Base-by-base conservation (phyloP, 2,113 vertebrate species). In the Hassar affinis region DNA sequence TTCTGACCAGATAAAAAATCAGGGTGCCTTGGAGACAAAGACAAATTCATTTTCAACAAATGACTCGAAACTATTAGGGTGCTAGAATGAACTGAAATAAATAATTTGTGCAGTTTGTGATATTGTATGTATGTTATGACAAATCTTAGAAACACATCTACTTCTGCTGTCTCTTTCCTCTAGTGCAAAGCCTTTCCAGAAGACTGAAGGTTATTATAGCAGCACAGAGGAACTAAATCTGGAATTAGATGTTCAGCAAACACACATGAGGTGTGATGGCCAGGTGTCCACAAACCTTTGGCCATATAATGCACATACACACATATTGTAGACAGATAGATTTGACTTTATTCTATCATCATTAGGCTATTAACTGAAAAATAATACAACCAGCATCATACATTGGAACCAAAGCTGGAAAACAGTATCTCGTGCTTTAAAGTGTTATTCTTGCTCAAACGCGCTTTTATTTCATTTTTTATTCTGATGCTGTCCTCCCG, bases 81-180 rank as follows among this genome's bases (percentile, higher is more conserved):
- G 64, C 54, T 57, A n/a, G 33, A 78, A 78, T 78, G 33, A 78
- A 5, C 33, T 38, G 27, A n/a, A n/a, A n/a, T 76, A 77, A 56
- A 57, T 15, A 57, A 51, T 14, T 57, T 57, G 10, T 38, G 17
- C 75, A 78, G 6, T 30, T 35, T 66, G n/a, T n/a, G 15, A 66
- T 66, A 62, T 15, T 62, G 15, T 42, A 42, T 42, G 38, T 42
- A 66, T 66, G 15, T 7, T 18, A 66, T 33, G 61, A 15, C n/a
- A 15, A 1, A 33, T 15, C 61, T 15, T 33, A 35, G 15, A 66
- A 33, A 62, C 4, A 62, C 27, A 30, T 18, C 30, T 68, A 33
- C 8, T 68, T 20, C 33, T 18, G 30, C 30, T 68, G 35, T 68
- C 17, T 68, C 9, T 18, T 68, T 33, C 33, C 6, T 11, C 5